phyloP scores from a whole-genome alignment of 2,888 invertebrate genomes.

The Tortricodes alternella region DNA sequence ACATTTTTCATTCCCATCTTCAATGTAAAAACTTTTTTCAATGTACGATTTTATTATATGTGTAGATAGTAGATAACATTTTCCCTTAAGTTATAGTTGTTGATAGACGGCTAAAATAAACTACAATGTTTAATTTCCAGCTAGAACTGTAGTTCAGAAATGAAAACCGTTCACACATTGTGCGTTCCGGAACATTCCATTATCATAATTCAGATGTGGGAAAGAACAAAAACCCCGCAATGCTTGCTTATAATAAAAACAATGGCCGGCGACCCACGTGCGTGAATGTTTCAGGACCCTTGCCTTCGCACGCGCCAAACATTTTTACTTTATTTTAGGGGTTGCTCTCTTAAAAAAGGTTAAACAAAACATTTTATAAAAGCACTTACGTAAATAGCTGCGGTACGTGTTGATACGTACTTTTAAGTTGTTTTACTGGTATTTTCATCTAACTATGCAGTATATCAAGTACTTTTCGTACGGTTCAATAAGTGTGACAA shows the following conservation, averaged over 20 bases:
- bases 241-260: conserved; percentile 69
- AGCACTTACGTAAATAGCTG: conserved; percentile 28
- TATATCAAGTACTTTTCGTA: too few relatives aligned
- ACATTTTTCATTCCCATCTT: too few relatives aligned
- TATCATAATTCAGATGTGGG: conserved; percentile 64
- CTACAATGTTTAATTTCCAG: neutral
- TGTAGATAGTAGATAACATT: too few relatives aligned
- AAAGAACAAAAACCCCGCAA: conserved; percentile 58
- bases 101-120: neutral
- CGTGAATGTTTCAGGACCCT: conserved; percentile 65
- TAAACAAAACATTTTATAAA: conserved; percentile 31
- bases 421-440: too few relatives aligned
- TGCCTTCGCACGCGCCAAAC: conserved; percentile 45
- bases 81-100: too few relatives aligned
- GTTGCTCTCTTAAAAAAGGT: conserved; percentile 44
- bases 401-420: conserved; percentile 15
- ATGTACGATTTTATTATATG: too few relatives aligned
- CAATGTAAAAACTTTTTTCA: too few relatives aligned
- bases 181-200: conserved; percentile 56
- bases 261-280: conserved; percentile 54
- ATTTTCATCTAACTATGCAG: too few relatives aligned
- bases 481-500: too few relatives aligned
- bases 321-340: conserved; percentile 49
- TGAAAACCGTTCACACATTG: conserved; percentile 41
- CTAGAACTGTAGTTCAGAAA: neutral